Evolutionary conservation across 2,888 invertebrate genomes (phyloP).

Genomic region (Amiota minor): DNA sequence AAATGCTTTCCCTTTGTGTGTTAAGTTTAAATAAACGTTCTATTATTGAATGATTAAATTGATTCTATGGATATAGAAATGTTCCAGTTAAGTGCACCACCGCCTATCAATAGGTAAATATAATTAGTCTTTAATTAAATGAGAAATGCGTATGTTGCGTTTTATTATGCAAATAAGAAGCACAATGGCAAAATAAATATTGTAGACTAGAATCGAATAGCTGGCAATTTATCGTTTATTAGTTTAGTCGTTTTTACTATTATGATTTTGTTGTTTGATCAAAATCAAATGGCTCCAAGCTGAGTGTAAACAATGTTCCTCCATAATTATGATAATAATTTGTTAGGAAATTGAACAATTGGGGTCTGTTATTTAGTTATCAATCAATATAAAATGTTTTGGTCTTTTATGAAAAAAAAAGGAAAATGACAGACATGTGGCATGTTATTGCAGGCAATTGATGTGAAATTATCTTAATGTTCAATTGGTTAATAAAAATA

Average conservation of each 20-base stretch:
- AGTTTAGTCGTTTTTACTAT: no score
- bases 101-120: slow-evolving; percentile 50
- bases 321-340: no score
- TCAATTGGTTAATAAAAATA: neutral
- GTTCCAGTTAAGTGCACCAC: neutral
- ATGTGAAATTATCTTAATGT: neutral
- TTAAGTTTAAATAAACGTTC: no score
- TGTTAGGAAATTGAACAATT: no score
- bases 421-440: neutral
- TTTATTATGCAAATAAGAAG: slow-evolving; percentile 18
- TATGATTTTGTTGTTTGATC: no score
- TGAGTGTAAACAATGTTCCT: neutral
- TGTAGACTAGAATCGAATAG: slow-evolving; percentile 19
- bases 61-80: no score
- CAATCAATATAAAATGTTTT: no score
- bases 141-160: slow-evolving; percentile 53
- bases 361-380: no score
- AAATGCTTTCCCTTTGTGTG: no score
- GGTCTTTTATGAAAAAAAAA: neutral
- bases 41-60: no score
- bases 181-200: no score
- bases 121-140: slow-evolving; percentile 66
- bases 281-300: slow-evolving; percentile 1
- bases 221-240: slow-evolving; percentile 48
- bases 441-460: slow-evolving; percentile 11